Percentiles rank a stretch among this genome's conserved stretches.
phyloP scores from a whole-genome alignment of 1,140 invertebrate species.

The Rhizoglyphus robini region DNA sequence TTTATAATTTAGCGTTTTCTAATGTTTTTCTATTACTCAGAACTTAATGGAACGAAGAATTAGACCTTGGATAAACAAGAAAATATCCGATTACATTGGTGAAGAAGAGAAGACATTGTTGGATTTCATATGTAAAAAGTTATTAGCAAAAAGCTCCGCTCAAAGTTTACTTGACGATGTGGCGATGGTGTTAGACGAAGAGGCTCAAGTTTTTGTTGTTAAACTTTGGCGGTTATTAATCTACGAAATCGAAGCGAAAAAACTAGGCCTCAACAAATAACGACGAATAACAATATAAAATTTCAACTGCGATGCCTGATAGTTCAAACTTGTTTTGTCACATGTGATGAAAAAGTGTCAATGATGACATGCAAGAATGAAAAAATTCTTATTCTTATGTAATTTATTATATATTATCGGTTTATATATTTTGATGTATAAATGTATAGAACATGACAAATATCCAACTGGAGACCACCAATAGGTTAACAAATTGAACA shows the following conservation, averaged over 20 bases:
- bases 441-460: too few relatives aligned
- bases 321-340: too few relatives aligned
- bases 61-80: conserved; percentile 98
- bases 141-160: conserved; percentile 76
- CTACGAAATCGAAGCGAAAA: conserved; percentile 98
- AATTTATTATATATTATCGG: too few relatives aligned
- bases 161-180: conserved; percentile 92
- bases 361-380: not conserved
- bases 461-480: too few relatives aligned
- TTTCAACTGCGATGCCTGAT: too few relatives aligned
- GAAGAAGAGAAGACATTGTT: conserved; percentile 96
- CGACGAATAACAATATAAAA: too few relatives aligned
- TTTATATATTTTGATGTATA: too few relatives aligned
- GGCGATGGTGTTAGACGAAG: conserved; percentile 97
- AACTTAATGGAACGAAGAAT: conserved; percentile 89
- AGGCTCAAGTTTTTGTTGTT: conserved; percentile 97
- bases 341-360: not conserved
- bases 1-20: conserved; percentile 11
- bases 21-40: conserved; percentile 33
- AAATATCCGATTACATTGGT: conserved; percentile 97
- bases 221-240: conserved; percentile 99
- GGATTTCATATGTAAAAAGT: conserved; percentile 97
- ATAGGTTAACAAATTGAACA: too few relatives aligned
- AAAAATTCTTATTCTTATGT: too few relatives aligned
- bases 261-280: conserved; percentile 36